These are phyloP conservation scores for Gouania willdenowi DNA, from an alignment of 2,797 vertebrate genomes.

Conservation along the genomic window DNA sequence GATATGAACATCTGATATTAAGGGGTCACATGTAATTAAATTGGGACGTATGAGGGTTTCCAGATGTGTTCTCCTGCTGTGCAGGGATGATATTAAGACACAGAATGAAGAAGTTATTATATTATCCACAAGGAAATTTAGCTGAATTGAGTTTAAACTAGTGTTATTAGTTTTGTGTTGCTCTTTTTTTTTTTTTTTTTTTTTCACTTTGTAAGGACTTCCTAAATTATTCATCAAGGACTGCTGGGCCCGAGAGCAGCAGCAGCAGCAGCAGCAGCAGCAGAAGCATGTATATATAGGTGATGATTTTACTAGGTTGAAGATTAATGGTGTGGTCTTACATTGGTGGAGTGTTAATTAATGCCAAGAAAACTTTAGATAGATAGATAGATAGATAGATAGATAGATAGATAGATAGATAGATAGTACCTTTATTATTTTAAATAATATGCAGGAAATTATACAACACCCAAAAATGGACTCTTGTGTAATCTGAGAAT, in stretches of 20 bases:
- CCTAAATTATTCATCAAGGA: constrained; percentile 21
- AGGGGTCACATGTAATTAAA: constrained; percentile 33
- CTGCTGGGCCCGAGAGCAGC: constrained; percentile 25
- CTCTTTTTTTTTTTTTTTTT: too few relatives aligned
- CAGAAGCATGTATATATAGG: constrained; percentile 37
- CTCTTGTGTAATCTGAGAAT: background rate
- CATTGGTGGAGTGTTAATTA: too few relatives aligned
- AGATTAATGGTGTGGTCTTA: constrained; percentile 55
- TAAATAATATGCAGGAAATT: too few relatives aligned
- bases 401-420: too few relatives aligned
- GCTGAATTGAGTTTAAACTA: too few relatives aligned
- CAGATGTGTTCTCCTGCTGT: constrained; percentile 2
- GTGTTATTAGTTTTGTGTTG: too few relatives aligned
- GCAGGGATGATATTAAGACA: constrained; percentile 1
- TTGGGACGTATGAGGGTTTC: constrained; percentile 13
- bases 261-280: too few relatives aligned
- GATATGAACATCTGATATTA: constrained; percentile 34
- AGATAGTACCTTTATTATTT: too few relatives aligned
- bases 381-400: too few relatives aligned
- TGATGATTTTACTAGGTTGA: constrained; percentile 46
- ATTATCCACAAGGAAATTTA: too few relatives aligned
- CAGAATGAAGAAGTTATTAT: constrained; percentile 4
- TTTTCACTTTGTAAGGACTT: constrained; percentile 13
- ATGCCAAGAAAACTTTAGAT: too few relatives aligned
- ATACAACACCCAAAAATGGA: too few relatives aligned